phyloP scores from a whole-genome alignment of 1,140 invertebrate species.

The Phocides pigmalion region DNA sequence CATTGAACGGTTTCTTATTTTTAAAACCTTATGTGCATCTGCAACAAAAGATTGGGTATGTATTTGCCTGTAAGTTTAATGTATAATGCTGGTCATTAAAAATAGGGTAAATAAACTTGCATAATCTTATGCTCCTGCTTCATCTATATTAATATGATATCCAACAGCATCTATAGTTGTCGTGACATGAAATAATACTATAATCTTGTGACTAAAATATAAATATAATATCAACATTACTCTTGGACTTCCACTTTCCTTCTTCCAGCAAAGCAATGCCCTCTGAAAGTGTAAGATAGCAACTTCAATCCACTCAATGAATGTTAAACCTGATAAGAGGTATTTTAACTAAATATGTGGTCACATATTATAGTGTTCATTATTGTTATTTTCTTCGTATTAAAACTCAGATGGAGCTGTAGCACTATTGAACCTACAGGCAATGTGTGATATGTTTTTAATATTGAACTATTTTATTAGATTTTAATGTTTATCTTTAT shows the following conservation, averaged over 20 bases:
- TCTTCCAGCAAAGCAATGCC: no score
- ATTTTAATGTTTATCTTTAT: conserved; percentile 37
- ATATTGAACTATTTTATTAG: conserved; percentile 19
- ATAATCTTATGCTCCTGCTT: conserved; percentile 28
- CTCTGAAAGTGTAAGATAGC: no score
- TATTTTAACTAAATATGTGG: no score
- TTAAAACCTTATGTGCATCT: conserved; percentile 2
- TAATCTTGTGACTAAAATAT: background rate
- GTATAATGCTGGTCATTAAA: conserved; percentile 60
- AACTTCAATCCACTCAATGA: no score
- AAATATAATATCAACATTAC: no score
- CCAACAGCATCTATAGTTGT: background rate
- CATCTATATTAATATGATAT: conserved; percentile 3
- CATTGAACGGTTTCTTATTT: background rate
- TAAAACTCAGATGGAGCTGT: background rate
- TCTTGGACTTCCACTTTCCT: no score
- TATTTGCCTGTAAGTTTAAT: conserved; percentile 42
- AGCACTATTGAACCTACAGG: conserved; percentile 15
- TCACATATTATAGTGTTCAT: no score
- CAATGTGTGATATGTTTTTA: conserved; percentile 27
- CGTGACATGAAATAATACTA: background rate
- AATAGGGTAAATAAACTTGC: conserved; percentile 37
- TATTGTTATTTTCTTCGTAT: no score
- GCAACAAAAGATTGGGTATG: conserved; percentile 19
- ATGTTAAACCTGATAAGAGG: background rate